Evolutionary conservation across 2,888 invertebrate species (phyloP).

Genomic region (Hydrotaea diabolus): DNA sequence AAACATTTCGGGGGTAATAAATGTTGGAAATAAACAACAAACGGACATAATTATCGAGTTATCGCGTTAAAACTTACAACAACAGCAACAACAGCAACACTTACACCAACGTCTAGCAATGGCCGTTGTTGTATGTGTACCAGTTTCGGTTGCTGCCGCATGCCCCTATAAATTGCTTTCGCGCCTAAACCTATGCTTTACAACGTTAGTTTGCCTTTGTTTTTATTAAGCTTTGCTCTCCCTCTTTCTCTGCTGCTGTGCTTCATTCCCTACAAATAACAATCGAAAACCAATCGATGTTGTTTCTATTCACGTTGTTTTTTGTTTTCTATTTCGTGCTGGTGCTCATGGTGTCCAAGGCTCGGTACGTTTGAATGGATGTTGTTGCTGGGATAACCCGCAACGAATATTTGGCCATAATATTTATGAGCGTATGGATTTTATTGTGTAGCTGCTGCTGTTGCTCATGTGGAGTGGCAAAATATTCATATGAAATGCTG

Average conservation of each 20-base stretch:
- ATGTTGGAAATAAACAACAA: conserved; percentile 81
- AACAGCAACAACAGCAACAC: conserved; percentile 28
- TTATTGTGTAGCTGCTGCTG: conserved; percentile 76
- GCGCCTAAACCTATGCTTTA: conserved; percentile 71
- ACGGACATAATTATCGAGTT: conserved; percentile 81
- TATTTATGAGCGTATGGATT: conserved; percentile 79
- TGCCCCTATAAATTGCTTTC: conserved; percentile 59
- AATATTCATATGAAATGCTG: conserved; percentile 63
- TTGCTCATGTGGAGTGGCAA: conserved; percentile 44
- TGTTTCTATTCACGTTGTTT: conserved; percentile 31
- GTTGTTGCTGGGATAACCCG: conserved; percentile 73
- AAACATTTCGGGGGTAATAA: conserved; percentile 75
- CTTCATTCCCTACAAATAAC: conserved; percentile 21
- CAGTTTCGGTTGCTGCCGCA: conserved; percentile 26
- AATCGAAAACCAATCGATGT: conserved; percentile 42
- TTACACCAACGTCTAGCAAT: conserved; percentile 23
- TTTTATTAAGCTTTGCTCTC: conserved; percentile 18
- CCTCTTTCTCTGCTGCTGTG: not conserved
- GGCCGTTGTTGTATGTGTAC: conserved; percentile 20
- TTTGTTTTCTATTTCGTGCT: conserved; percentile 27
- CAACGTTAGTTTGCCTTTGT: conserved; percentile 73
- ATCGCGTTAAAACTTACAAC: conserved; percentile 76
- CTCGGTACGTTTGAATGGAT: not conserved
- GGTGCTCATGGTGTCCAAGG: conserved; percentile 58
- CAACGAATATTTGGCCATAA: conserved; percentile 76